Evolutionary conservation across 2,113 vertebrate genomes (phyloP), one percentile per base, ranked within the genome.

Genomic region (Pterophyllum scalare): DNA sequence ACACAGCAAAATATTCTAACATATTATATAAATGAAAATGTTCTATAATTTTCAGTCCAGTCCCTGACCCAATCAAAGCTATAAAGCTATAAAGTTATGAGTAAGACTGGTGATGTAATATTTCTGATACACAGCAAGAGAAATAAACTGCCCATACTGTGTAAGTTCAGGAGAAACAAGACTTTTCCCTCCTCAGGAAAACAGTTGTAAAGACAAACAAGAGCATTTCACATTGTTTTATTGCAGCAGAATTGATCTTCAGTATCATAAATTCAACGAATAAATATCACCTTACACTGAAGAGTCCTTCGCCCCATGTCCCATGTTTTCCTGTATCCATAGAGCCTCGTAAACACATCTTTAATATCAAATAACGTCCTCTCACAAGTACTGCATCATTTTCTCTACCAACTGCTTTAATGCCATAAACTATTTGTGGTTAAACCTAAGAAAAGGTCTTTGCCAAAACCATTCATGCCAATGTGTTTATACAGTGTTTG

Each of bases 281-380:
- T 70, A 70, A 52, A 70, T 70, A 70, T 70, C 65, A 70, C 65
- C 10, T 70, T 28, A 52, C 10, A 52, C 43, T 70, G 24, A 70
- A 70, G 43, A 70, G 43, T 31, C 24, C 65, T 70, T 70, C 24
- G 20, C 43, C 46, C 26, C 26, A 31, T 7, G 15, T 72, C 43
- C 6, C 26, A 33, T 72, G 26, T 72, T 54, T 54, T 72, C 46
- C 67, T 72, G 26, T 17, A 54, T 17, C 17, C 26, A 31, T 7
- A 72, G 46, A 72, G 26, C 26, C 19, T 54, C 6, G 3, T 26
- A 74, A 59, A 82, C 19, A 74, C 40, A 65, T 59, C 59, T n/a
- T 52, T 17, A n/a, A 80, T 31, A 20, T 72, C 31, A 52, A 31
- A 72, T 54, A 52, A 72, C 31, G 67, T n/a, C 17, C 65, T 72